Percentiles rank a stretch among this genome's conserved stretches.
These are phyloP conservation scores for Apus apus DNA, from an alignment of 2,113 vertebrate genomes.

Conservation along the genomic window DNA sequence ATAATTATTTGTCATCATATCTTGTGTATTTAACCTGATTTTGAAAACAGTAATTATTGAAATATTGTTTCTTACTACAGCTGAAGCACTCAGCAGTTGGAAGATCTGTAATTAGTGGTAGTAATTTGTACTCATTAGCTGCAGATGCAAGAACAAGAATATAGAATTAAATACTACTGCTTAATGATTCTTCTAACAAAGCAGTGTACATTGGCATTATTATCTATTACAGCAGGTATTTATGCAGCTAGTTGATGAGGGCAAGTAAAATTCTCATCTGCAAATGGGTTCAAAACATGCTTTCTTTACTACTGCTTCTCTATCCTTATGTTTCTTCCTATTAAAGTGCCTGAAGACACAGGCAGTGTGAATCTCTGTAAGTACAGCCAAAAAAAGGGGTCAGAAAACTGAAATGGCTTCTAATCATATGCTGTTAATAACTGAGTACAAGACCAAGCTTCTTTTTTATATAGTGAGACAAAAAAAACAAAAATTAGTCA, in stretches of 20 bases:
- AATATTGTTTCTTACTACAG: not conserved
- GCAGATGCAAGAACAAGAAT: not conserved
- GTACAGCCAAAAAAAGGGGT: not conserved
- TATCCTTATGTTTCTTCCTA: not conserved
- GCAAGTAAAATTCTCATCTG: not conserved
- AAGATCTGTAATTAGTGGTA: not conserved
- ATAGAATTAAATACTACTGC: not conserved
- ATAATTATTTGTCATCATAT: not conserved
- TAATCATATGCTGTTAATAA: not conserved
- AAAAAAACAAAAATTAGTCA: not conserved
- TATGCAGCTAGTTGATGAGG: not conserved
- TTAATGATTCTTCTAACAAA: not conserved
- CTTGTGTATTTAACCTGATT: not conserved
- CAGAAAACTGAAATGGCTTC: not conserved
- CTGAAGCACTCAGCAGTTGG: not conserved
- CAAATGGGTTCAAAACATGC: not conserved
- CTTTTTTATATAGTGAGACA: not conserved
- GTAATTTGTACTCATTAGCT: not conserved
- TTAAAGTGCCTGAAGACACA: not conserved
- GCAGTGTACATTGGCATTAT: not conserved
- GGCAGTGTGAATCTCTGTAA: not conserved
- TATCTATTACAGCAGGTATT: not conserved
- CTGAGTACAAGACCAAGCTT: not conserved
- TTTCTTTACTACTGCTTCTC: not conserved
- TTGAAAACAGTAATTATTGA: not conserved